phyloP scores from a whole-genome alignment of 1,140 invertebrate genomes.

The Caerostris darwini region DNA sequence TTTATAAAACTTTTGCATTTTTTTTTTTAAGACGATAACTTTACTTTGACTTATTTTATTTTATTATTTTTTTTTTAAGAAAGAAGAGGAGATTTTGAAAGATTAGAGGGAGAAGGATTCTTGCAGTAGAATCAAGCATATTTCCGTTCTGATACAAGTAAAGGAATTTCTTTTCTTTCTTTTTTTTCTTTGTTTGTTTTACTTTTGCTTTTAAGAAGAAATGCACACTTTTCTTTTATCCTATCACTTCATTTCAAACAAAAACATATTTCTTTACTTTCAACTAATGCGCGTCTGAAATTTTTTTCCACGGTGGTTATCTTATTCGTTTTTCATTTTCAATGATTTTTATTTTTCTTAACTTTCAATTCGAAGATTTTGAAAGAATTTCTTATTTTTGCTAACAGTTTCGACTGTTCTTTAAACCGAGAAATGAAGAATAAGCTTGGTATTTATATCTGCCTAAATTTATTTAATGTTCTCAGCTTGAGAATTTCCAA shows the following conservation, averaged over 20 bases:
- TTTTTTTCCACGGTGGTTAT: background rate
- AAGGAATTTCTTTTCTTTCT: background rate
- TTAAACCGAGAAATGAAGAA: background rate
- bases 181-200: no score
- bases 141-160: background rate
- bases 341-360: background rate
- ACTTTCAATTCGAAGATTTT: background rate
- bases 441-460: background rate
- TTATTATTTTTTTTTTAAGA: background rate
- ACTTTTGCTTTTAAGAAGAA: background rate
- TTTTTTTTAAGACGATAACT: constrained; percentile 19
- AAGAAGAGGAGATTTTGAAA: background rate
- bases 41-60: background rate
- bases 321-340: background rate
- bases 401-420: constrained; percentile 17
- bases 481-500: no score
- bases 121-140: background rate
- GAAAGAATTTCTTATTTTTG: background rate
- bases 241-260: background rate
- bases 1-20: constrained; percentile 27
- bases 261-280: constrained; percentile 32
- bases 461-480: no score
- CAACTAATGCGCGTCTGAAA: background rate
- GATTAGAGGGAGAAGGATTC: background rate
- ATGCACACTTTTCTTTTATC: background rate